Conservation (phyloP, 2,797 vertebrate species). For the Momotus momota region DNA sequence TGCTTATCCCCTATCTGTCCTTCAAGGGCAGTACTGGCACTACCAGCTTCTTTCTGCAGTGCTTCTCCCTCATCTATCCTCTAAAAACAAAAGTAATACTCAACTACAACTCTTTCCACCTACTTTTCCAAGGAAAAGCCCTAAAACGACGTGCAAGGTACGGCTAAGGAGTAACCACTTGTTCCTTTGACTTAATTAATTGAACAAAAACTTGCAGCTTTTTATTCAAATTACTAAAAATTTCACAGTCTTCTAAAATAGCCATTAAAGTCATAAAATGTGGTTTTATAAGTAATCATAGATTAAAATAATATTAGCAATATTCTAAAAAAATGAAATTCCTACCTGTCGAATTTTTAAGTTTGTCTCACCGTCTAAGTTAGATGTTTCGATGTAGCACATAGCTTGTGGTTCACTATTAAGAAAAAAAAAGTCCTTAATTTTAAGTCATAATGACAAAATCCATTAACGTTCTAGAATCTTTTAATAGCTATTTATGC, state of each 20-base stretch:
- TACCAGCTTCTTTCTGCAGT: neutral
- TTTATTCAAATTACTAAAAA: neutral
- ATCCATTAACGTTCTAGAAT: neutral
- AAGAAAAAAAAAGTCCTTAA: conserved; percentile 49
- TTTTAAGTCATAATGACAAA: neutral
- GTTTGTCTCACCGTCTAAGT: conserved; percentile 98
- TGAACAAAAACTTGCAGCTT: neutral
- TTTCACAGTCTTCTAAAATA: neutral
- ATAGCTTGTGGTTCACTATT: conserved; percentile 96
- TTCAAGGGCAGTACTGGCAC: neutral
- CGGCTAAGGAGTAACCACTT: neutral
- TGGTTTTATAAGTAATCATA: neutral
- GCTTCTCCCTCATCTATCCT: neutral
- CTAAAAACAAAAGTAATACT: neutral
- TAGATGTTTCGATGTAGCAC: conserved; percentile 99
- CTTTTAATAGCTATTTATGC: neutral
- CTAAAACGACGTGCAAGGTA: neutral
- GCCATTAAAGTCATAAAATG: neutral
- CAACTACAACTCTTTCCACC: neutral
- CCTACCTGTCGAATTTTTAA: conserved; percentile 98
- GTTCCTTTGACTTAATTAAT: neutral
- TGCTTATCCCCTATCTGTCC: neutral
- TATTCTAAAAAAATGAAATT: neutral
- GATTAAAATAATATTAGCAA: neutral
- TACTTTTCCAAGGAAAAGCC: neutral